A percentile compares a stretch with the other conserved stretches of the same genome.
phyloP scores from a whole-genome alignment of 2,888 invertebrate genomes.

The Thereva unica region DNA sequence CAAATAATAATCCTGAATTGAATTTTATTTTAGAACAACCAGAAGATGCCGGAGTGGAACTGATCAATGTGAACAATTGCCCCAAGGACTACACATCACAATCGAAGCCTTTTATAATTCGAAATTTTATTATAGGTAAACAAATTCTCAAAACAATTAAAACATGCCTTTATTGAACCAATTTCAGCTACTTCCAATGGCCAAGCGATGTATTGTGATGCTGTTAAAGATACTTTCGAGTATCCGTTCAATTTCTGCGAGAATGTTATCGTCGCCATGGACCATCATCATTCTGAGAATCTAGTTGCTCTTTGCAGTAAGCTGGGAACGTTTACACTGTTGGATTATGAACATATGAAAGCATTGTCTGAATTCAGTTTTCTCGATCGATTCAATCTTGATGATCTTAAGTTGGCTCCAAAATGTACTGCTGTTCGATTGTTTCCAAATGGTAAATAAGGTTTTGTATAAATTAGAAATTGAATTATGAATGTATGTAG shows the following conservation, averaged over 20 bases:
- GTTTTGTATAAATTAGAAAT: no score
- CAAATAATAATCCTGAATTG: not conserved
- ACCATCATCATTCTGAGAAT: conserved; percentile 63
- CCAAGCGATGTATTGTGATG: conserved; percentile 61
- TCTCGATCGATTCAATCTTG: not conserved
- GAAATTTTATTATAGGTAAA: conserved; percentile 64
- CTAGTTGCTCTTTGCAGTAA: conserved; percentile 37
- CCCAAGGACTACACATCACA: conserved; percentile 61
- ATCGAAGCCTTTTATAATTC: conserved; percentile 60
- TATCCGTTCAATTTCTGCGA: conserved; percentile 58
- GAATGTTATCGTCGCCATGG: conserved; percentile 56
- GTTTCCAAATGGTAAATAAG: no score
- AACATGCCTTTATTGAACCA: not conserved
- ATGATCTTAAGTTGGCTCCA: no score
- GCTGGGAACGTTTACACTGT: conserved; percentile 14
- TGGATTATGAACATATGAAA: conserved; percentile 16
- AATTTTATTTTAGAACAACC: not conserved
- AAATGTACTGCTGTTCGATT: no score
- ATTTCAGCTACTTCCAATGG: conserved; percentile 58
- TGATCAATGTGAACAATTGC: conserved; percentile 44
- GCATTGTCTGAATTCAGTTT: not conserved
- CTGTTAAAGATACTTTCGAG: conserved; percentile 58
- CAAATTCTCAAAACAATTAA: conserved; percentile 2
- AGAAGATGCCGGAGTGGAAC: conserved; percentile 17
- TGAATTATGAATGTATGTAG: no score